Conservation (phyloP, 2,888 invertebrate species). For the Meloe dianella region DNA sequence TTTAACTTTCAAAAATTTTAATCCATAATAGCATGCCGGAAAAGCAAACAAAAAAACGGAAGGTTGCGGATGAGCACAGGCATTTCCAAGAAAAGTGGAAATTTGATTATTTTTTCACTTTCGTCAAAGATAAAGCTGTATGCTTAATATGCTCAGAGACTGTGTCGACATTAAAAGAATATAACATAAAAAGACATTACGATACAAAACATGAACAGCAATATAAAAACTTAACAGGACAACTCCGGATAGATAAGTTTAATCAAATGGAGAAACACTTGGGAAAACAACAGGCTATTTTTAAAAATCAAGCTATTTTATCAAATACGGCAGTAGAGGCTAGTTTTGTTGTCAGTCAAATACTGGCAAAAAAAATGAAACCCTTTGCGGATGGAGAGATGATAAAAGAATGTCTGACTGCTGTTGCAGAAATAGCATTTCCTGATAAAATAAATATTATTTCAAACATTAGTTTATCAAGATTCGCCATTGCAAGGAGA, state of each 20-base stretch:
- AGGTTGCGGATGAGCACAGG: conserved; percentile 24
- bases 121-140: conserved; percentile 24
- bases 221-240: conserved; percentile 28
- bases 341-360: conserved; percentile 36
- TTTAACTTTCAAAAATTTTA: conserved; percentile 16
- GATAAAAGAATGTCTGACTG: conserved; percentile 43
- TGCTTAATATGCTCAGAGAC: conserved; percentile 23
- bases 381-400: conserved; percentile 43
- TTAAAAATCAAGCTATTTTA: conserved; percentile 21
- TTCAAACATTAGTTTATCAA: conserved; percentile 39
- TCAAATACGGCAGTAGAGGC: conserved; percentile 19
- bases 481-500: conserved; percentile 36
- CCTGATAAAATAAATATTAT: conserved; percentile 41
- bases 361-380: conserved; percentile 40
- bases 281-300: conserved; percentile 22
- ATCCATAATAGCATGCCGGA: conserved; percentile 27
- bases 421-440: conserved; percentile 39
- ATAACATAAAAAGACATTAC: conserved; percentile 31
- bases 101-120: conserved; percentile 29
- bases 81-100: conserved; percentile 28
- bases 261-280: conserved; percentile 30
- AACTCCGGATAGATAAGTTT: conserved; percentile 31
- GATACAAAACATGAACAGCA: conserved; percentile 31
- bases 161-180: conserved; percentile 16
- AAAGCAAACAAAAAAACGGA: conserved; percentile 26